Percentiles rank a stretch among this genome's conserved stretches.
These are phyloP conservation scores for Brenthis ino DNA, from an alignment of 2,888 invertebrate species.

Conservation along the genomic window DNA sequence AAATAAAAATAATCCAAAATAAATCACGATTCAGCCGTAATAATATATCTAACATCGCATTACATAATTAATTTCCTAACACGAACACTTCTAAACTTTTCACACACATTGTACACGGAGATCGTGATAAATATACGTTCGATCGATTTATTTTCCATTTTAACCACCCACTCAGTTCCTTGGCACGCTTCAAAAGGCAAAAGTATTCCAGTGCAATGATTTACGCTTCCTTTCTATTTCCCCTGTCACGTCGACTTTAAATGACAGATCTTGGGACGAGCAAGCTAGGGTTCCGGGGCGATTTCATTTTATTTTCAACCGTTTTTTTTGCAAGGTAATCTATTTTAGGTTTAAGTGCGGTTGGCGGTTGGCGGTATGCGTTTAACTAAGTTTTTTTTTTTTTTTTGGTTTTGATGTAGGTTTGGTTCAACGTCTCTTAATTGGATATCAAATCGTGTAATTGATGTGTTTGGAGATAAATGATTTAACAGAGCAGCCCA, in stretches of 20 bases:
- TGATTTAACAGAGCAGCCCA: no score
- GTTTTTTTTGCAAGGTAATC: conserved; percentile 33
- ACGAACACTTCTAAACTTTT: no score
- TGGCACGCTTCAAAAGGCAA: conserved; percentile 40
- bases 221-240: conserved; percentile 44
- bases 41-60: no score
- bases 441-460: background rate
- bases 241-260: conserved; percentile 47
- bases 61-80: no score
- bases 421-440: background rate
- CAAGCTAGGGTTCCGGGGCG: conserved; percentile 35
- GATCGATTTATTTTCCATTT: conserved; percentile 34
- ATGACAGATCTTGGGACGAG: conserved; percentile 44
- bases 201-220: conserved; percentile 45
- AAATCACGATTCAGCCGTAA: no score
- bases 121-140: conserved; percentile 20
- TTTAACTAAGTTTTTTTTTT: conserved; percentile 19
- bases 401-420: conserved; percentile 10
- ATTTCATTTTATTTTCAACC: conserved; percentile 36
- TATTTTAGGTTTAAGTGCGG: conserved; percentile 20
- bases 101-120: background rate
- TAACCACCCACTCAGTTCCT: conserved; percentile 29
- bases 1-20: no score
- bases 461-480: background rate
- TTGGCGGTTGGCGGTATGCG: conserved; percentile 17